Percentiles rank a stretch among this genome's conserved stretches.
phyloP scores from a whole-genome alignment of 2,113 vertebrate species.

The Tamias sibiricus region DNA sequence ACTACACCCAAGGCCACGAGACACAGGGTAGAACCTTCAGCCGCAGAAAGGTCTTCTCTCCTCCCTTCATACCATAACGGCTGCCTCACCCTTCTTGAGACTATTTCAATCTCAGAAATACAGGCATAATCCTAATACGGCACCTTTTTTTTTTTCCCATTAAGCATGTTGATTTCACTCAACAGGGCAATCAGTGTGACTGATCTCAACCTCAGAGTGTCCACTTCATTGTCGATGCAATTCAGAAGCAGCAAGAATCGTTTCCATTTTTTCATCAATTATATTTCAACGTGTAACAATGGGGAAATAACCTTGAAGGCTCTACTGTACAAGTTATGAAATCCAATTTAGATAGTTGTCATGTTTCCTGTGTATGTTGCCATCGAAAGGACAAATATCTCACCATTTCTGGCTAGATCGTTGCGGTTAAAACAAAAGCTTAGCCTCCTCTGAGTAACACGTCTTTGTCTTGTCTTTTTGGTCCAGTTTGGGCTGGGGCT shows the following conservation, averaged over 20 bases:
- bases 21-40: neutral
- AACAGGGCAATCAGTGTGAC: neutral
- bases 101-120: neutral
- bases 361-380: neutral
- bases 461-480: neutral
- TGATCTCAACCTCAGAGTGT: neutral
- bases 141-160: neutral
- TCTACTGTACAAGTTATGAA: neutral
- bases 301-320: neutral
- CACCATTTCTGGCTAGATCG: neutral
- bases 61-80: accelerated
- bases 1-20: neutral
- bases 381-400: neutral
- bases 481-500: accelerated
- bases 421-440: neutral
- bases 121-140: neutral
- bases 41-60: neutral
- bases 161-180: neutral
- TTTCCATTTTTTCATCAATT: neutral
- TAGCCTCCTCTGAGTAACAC: neutral
- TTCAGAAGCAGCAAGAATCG: neutral
- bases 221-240: neutral
- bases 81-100: neutral
- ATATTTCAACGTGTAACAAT: neutral
- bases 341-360: neutral